Evolutionary conservation across 1,140 invertebrate genomes (phyloP), one percentile per base, ranked within the genome.

Genomic region (Hetaerina americana): DNA sequence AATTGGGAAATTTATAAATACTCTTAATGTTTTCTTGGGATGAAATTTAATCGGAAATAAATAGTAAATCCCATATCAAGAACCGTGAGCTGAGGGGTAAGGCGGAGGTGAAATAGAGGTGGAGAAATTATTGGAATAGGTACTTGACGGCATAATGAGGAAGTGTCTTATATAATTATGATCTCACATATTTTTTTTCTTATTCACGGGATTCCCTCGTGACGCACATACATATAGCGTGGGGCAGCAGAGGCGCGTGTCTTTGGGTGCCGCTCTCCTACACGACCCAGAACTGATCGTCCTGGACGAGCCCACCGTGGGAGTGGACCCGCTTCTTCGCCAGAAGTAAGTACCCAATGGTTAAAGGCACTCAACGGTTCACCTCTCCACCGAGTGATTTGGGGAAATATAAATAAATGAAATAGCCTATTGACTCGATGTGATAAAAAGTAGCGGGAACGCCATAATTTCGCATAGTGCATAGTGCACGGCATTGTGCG

Each of bases 261-360:
- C 82, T 31, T 80, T 86, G 66, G 83, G 84, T 15, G 77, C 80
- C 5, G 84, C 85, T 27, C 74, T 87, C 29, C 74, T 87, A 10
- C 83, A 86, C 66, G 79, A 84, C 69, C 84, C 85, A 5, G 78
- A 82, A 72, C 75, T 86, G 0, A 74, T 86, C 1, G 82, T 87
- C 40, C 77, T 86, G 22, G 85, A 86, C 77, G 85, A 86, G 75
- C 85, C 85, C 0, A 86, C 85, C 8, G 85, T 86, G 3, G 85
- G 85, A 18, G 84, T 86, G 0, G 85, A 86, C 77, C 85, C 85
- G 5, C 72, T 86, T 5, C 78, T 86, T 0, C 79, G 85, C 75
- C 79, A 82, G 29, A 86, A 76, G 85, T 85, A 5, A 74, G 83
- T 70, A 31, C 49, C 40, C 25, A 31, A 25, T 82, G 85, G 74